Conservation (phyloP, 2,113 vertebrate genomes). For the Alligator sinensis region DNA sequence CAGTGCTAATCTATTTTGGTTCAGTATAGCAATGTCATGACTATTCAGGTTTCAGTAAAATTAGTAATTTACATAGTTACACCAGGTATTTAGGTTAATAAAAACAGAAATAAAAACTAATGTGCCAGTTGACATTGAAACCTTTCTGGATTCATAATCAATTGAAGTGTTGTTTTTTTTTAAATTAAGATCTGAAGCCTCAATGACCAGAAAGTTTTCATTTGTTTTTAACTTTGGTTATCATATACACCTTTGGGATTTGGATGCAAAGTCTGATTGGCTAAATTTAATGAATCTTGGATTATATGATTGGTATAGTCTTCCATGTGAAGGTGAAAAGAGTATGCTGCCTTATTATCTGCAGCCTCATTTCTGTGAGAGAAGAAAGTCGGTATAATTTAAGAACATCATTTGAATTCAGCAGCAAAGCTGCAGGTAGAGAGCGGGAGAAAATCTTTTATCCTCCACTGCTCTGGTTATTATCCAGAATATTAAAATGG, state of each 20-base stretch:
- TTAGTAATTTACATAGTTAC: not conserved
- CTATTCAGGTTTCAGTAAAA: not conserved
- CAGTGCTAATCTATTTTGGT: not conserved
- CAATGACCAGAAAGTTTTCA: not conserved
- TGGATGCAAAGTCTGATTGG: not conserved
- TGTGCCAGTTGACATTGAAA: not conserved
- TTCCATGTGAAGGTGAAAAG: not conserved
- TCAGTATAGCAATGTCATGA: not conserved
- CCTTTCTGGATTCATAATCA: not conserved
- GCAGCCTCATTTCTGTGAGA: not conserved
- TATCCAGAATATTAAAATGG: slow-evolving; percentile 5
- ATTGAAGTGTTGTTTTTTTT: not conserved
- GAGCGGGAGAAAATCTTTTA: not conserved
- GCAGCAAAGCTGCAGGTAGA: not conserved
- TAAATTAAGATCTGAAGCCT: not conserved
- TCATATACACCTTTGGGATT: not conserved
- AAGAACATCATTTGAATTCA: not conserved
- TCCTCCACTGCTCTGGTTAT: slow-evolving; percentile 4
- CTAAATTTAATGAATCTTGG: not conserved
- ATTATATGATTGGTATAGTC: not conserved
- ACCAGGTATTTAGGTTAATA: not conserved
- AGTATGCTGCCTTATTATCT: not conserved
- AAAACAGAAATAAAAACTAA: slow-evolving; percentile 1
- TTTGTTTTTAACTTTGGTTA: not conserved
- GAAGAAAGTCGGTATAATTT: not conserved